phyloP scores from a whole-genome alignment of 2,797 vertebrate genomes.

The Argyrosomus regius region DNA sequence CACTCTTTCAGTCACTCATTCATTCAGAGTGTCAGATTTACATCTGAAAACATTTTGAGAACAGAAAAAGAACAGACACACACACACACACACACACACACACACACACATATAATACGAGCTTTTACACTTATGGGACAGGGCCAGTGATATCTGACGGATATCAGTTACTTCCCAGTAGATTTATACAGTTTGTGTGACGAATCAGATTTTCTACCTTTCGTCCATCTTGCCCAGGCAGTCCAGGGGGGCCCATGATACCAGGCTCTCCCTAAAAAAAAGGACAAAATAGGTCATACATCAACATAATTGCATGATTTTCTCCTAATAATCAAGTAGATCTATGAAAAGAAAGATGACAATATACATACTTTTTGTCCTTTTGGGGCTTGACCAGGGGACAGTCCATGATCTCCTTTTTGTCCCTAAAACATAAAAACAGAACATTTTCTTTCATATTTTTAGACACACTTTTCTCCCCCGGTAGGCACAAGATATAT shows the following conservation, averaged over 20 bases:
- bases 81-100: neutral
- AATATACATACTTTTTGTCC: constrained; percentile 90
- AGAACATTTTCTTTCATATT: constrained; percentile 2
- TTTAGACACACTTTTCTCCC: neutral
- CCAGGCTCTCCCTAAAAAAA: constrained; percentile 90
- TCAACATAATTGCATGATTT: neutral
- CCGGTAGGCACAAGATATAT: neutral
- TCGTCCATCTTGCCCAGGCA: constrained; percentile 89
- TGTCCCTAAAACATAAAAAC: constrained; percentile 79
- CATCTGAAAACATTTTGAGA: constrained; percentile 3
- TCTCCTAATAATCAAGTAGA: neutral
- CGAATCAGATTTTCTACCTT: constrained; percentile 86
- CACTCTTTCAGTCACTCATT: constrained; percentile 11
- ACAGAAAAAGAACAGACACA: neutral
- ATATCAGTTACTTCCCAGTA: neutral
- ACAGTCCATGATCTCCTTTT: constrained; percentile 93
- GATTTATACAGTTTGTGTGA: constrained; percentile 13
- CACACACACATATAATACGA: neutral
- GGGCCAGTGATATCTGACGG: neutral
- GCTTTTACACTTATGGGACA: constrained; percentile 24
- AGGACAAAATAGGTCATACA: constrained; percentile 40
- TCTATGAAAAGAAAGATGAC: constrained; percentile 6
- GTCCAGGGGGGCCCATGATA: constrained; percentile 87
- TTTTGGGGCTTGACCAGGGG: constrained; percentile 89
- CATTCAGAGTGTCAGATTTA: constrained; percentile 24